These are phyloP conservation scores for Myotis brandtii DNA, from an alignment of 2,113 vertebrate genomes.

Conservation along the genomic window DNA sequence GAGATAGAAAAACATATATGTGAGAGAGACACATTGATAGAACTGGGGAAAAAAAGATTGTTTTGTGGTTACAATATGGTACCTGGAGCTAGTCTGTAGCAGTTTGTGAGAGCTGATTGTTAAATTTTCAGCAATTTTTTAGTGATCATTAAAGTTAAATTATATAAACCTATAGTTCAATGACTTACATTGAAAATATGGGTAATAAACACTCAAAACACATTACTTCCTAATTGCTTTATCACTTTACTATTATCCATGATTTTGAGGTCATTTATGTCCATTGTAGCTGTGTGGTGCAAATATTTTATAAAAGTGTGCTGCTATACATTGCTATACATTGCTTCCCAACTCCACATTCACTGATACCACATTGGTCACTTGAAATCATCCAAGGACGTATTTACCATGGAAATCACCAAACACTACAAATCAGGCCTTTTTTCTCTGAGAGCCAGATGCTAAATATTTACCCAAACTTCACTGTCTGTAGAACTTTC, in stretches of 20 bases:
- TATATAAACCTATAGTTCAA: not conserved
- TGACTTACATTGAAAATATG: not conserved
- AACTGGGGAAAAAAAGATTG: not conserved
- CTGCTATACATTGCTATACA: not conserved
- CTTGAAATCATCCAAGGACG: not conserved
- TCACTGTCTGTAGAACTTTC: not conserved
- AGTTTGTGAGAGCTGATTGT: not conserved
- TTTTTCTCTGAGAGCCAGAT: slow-evolving; percentile 4
- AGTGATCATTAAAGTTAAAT: not conserved
- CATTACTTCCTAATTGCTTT: slow-evolving; percentile 1
- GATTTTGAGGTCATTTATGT: not conserved
- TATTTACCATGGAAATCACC: not conserved
- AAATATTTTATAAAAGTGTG: not conserved
- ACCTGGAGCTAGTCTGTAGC: not conserved
- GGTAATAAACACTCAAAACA: not conserved
- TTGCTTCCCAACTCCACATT: not conserved
- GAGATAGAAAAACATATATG: no score
- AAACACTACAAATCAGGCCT: not conserved
- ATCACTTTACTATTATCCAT: not conserved
- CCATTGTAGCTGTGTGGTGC: not conserved
- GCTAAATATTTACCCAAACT: not conserved
- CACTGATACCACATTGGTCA: not conserved
- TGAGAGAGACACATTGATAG: not conserved
- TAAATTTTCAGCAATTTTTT: not conserved
- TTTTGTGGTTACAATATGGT: not conserved